Evolutionary conservation across 2,113 vertebrate species (phyloP).

Genomic region (Bombycilla garrulus): DNA sequence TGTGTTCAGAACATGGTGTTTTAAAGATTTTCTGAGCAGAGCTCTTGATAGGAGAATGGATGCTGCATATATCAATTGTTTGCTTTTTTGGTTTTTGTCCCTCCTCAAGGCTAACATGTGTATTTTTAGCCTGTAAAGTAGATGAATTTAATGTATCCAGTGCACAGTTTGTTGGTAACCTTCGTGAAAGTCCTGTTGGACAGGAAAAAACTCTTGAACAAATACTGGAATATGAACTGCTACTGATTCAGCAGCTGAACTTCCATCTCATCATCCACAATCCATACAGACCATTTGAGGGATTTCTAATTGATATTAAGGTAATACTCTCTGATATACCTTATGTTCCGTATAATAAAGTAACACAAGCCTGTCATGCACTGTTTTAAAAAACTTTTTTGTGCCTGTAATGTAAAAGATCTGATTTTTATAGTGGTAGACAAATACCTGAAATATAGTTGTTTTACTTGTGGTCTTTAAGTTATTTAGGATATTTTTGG

Average conservation of each 20-base stretch:
- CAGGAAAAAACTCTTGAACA: constrained; percentile 90
- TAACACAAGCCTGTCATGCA: not conserved
- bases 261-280: constrained; percentile 96
- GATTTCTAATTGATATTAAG: constrained; percentile 95
- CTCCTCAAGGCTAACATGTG: constrained; percentile 85
- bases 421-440: not conserved
- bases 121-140: constrained; percentile 94
- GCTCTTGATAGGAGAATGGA: not conserved
- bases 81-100: not conserved
- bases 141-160: constrained; percentile 98
- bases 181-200: constrained; percentile 84
- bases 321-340: constrained; percentile 49
- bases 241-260: constrained; percentile 94
- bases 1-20: not conserved
- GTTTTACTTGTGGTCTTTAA: not conserved
- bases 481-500: not conserved
- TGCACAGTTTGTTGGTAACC: constrained; percentile 91
- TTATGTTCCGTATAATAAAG: accelerated
- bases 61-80: not conserved
- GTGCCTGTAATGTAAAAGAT: not conserved
- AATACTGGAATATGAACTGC: constrained; percentile 92
- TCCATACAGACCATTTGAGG: constrained; percentile 93
- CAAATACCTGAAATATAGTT: not conserved
- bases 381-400: not conserved
- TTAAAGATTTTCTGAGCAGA: not conserved